Conservation (phyloP, 1,140 invertebrate genomes). For the Aphaenogaster floridana region DNA sequence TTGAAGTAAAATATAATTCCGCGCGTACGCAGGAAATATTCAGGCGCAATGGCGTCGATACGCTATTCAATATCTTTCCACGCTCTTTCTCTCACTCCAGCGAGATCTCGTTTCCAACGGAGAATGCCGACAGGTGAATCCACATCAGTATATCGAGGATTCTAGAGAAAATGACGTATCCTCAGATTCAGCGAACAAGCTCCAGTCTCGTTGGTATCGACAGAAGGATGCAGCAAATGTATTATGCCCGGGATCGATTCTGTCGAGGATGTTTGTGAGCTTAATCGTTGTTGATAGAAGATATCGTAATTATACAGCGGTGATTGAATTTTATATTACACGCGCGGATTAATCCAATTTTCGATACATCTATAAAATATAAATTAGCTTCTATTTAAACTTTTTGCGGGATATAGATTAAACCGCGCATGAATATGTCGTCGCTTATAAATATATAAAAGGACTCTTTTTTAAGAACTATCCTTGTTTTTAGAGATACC, state of each 20-base stretch:
- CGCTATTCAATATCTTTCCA: constrained; percentile 26
- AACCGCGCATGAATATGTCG: background rate
- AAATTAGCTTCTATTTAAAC: background rate
- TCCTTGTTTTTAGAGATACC: background rate
- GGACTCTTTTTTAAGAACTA: background rate
- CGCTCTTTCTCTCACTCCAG: constrained; percentile 21
- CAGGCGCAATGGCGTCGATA: constrained; percentile 9
- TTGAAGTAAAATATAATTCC: background rate
- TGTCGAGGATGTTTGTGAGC: background rate
- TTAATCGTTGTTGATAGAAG: constrained; percentile 45
- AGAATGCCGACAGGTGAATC: constrained; percentile 37
- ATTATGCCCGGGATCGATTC: constrained; percentile 30
- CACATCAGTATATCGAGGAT: constrained; percentile 42
- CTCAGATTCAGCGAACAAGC: constrained; percentile 39
- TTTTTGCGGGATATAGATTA: background rate
- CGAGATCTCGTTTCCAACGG: constrained; percentile 36
- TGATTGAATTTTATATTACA: constrained; percentile 49
- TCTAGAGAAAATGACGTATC: constrained; percentile 53
- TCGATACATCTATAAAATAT: constrained; percentile 3
- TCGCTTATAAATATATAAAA: background rate
- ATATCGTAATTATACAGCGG: constrained; percentile 27
- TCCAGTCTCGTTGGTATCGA: constrained; percentile 42
- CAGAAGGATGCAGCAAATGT: constrained; percentile 33
- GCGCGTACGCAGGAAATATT: constrained; percentile 11
- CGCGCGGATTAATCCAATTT: background rate